Evolutionary conservation across 2,888 invertebrate genomes (phyloP), one percentile per base, ranked within the genome.

Genomic region (Chloromyia formosa): DNA sequence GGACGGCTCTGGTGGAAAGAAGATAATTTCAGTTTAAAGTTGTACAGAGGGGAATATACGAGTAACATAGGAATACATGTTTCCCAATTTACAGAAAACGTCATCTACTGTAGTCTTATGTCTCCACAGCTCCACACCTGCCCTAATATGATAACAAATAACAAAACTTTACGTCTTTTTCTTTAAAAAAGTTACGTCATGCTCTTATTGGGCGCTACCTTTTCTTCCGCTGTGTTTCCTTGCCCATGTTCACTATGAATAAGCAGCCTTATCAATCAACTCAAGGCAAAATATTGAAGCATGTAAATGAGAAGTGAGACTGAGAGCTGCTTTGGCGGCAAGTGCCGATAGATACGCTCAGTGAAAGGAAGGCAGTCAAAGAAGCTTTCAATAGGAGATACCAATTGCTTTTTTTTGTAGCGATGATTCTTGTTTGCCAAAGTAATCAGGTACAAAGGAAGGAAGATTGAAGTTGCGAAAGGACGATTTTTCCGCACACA

Each of bases 191-290:
- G n/a, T n/a, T n/a, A n/a, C n/a, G n/a, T n/a, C n/a, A n/a, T n/a
- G n/a, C n/a, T n/a, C n/a, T n/a, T n/a, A n/a, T n/a, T n/a, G n/a
- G n/a, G n/a, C n/a, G n/a, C 27, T 35, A 7, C 27, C 27, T 4
- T 7, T 35, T 35, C 3, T 35, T 35, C 27, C 27, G 7, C 27
- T 35, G 27, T 35, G n/a, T n/a, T n/a, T 35, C 27, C 7, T 66
- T 66, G 45, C 60, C 20, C 49, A 40, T 75, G 53, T 73, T 75
- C 73, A 75, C 75, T 56, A 75, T 69, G 74, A 73, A 75, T 75
- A 75, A 75, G 40, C 49, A 69, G 73, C 53, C 62, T 75, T 75
- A 75, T 75, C 75, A 73, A 75, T 75, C 75, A 75, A 64, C 64
- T 35, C n/a, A 14, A 40, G 58, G 71, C 56, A 42, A 56, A 71